Evolutionary conservation across 2,113 vertebrate genomes (phyloP).

Genomic region (Arothron firmamentum): DNA sequence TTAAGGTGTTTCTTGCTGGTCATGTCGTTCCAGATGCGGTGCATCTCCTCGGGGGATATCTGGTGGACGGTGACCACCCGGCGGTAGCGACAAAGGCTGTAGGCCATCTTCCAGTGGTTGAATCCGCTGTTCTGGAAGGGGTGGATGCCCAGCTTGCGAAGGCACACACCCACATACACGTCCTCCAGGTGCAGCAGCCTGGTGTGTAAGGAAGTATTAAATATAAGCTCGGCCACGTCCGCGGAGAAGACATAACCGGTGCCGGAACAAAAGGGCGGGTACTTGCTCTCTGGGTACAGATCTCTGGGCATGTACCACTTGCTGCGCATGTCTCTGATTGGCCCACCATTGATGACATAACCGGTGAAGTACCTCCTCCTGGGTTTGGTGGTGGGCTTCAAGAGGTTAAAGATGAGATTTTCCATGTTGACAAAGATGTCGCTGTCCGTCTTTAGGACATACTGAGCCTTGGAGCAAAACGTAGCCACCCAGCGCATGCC

Average conservation of each 20-base stretch:
- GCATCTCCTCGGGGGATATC: conserved; percentile 98
- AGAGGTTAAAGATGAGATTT: conserved; percentile 93
- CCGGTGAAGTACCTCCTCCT: conserved; percentile 95
- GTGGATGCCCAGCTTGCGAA: conserved; percentile 93
- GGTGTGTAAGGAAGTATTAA: conserved; percentile 95
- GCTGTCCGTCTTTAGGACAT: conserved; percentile 98
- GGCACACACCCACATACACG: conserved; percentile 94
- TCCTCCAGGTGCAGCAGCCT: conserved; percentile 96
- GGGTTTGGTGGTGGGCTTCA: conserved; percentile 92
- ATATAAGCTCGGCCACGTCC: conserved; percentile 94
- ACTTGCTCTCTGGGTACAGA: conserved; percentile 94
- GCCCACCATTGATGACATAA: conserved; percentile 95
- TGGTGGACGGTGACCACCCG: conserved; percentile 96
- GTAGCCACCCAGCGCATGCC: conserved; percentile 97
- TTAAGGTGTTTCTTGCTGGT: conserved; percentile 98
- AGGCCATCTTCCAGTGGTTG: conserved; percentile 99
- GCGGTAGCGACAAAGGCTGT: conserved; percentile 94
- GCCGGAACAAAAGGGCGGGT: conserved; percentile 96
- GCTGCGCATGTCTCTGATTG: conserved; percentile 93
- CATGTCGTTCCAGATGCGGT: conserved; percentile 99
- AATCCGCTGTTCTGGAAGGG: conserved; percentile 99
- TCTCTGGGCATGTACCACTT: conserved; percentile 99
- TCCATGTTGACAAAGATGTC: conserved; percentile 99
- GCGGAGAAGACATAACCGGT: conserved; percentile 97
- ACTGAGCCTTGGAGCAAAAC: conserved; percentile 91